Evolutionary conservation across 2,113 vertebrate species (phyloP).

Genomic region (Leptobrachium leishanense): DNA sequence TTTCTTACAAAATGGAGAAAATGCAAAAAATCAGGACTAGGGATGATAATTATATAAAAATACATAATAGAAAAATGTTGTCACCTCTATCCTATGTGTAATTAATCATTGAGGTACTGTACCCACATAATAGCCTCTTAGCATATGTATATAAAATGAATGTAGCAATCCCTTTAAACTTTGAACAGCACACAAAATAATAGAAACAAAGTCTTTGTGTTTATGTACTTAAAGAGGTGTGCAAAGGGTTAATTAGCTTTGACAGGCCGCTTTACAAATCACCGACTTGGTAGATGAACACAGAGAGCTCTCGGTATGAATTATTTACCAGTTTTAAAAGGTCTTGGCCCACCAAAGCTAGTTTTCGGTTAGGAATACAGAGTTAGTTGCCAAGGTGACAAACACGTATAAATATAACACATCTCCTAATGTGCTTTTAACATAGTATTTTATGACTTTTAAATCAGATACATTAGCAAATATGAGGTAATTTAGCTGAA

Average conservation of each 20-base stretch:
- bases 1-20: too few relatives aligned
- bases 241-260: slow-evolving; percentile 24
- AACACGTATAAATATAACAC: slow-evolving; percentile 81
- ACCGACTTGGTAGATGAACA: slow-evolving; percentile 63
- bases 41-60: too few relatives aligned
- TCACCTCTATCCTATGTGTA: too few relatives aligned
- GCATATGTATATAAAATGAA: too few relatives aligned
- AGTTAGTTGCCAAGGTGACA: slow-evolving; percentile 82
- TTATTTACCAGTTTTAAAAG: slow-evolving; percentile 81
- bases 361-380: slow-evolving; percentile 73
- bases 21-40: too few relatives aligned
- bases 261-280: slow-evolving; percentile 51
- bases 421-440: slow-evolving; percentile 82
- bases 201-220: neutral
- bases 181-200: neutral
- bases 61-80: too few relatives aligned
- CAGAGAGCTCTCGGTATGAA: slow-evolving; percentile 65
- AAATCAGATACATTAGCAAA: slow-evolving; percentile 86
- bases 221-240: neutral
- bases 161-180: neutral
- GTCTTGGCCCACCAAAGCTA: slow-evolving; percentile 76
- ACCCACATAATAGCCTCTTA: too few relatives aligned
- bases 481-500: slow-evolving; percentile 83
- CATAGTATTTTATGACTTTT: slow-evolving; percentile 83
- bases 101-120: too few relatives aligned